Evolutionary conservation across 2,888 invertebrate genomes (phyloP).

Genomic region (Cryptus armator): DNA sequence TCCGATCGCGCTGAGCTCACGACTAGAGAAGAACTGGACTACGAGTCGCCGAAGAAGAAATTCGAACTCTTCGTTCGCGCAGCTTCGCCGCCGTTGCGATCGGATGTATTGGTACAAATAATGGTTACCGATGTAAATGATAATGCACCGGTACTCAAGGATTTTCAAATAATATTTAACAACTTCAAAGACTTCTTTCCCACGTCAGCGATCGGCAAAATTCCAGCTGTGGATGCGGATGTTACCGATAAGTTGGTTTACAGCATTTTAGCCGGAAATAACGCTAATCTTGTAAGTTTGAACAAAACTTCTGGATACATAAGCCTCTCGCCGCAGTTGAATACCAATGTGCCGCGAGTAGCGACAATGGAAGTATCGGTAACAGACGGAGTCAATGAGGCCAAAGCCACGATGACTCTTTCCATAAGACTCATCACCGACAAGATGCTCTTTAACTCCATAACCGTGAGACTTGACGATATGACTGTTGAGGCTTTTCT

Average conservation of each 20-base stretch:
- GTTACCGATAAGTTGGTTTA: constrained; percentile 95
- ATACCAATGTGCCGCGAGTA: constrained; percentile 97
- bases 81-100: constrained; percentile 95
- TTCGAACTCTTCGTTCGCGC: constrained; percentile 96
- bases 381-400: constrained; percentile 96
- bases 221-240: constrained; percentile 98
- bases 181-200: constrained; percentile 98
- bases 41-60: constrained; percentile 96
- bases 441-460: constrained; percentile 97
- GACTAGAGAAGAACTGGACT: constrained; percentile 96
- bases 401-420: constrained; percentile 96
- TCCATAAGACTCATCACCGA: constrained; percentile 96
- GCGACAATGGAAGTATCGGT: constrained; percentile 98
- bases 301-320: constrained; percentile 94
- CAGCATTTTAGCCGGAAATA: constrained; percentile 95
- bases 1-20: constrained; percentile 95
- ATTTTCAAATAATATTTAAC: constrained; percentile 97
- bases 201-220: constrained; percentile 94
- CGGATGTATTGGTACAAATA: constrained; percentile 95
- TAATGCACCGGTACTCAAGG: constrained; percentile 95
- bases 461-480: constrained; percentile 96
- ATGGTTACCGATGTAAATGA: constrained; percentile 97
- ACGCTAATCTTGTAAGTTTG: constrained; percentile 94
- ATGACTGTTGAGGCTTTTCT: constrained; percentile 97
- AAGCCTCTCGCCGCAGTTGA: constrained; percentile 95